Conservation (phyloP, 1,140 invertebrate species). For the Planococcus citri region DNA sequence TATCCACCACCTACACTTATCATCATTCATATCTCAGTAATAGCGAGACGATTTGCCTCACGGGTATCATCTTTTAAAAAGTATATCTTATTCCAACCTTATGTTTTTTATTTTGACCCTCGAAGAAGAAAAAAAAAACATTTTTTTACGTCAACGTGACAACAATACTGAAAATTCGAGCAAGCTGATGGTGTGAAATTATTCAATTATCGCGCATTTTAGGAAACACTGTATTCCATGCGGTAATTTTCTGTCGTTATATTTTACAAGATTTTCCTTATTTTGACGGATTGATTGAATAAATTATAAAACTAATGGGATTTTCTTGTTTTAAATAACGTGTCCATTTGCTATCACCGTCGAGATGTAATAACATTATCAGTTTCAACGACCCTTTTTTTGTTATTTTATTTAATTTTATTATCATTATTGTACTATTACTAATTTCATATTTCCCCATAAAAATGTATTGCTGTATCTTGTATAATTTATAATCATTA, state of each 20-base stretch:
- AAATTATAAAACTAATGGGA: constrained; percentile 8
- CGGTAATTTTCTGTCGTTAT: neutral
- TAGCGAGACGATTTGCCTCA: no score
- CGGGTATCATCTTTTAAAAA: no score
- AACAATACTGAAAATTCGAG: neutral
- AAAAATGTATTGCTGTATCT: neutral
- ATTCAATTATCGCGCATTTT: neutral
- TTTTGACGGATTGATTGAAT: constrained; percentile 3
- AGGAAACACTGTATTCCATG: neutral
- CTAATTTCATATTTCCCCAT: neutral
- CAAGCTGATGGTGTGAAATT: neutral
- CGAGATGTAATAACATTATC: neutral
- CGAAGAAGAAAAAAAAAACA: no score
- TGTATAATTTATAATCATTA: neutral
- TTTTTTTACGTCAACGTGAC: no score
- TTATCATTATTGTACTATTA: no score
- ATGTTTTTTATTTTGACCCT: no score
- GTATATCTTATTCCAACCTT: no score
- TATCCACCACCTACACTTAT: no score
- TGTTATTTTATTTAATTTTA: neutral
- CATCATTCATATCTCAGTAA: no score
- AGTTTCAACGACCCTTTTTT: neutral
- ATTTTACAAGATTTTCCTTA: neutral
- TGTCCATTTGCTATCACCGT: neutral
- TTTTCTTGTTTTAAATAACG: constrained; percentile 1